These are phyloP conservation scores for Coregonus suidteri DNA, from an alignment of 2,797 vertebrate species.

Conservation along the genomic window DNA sequence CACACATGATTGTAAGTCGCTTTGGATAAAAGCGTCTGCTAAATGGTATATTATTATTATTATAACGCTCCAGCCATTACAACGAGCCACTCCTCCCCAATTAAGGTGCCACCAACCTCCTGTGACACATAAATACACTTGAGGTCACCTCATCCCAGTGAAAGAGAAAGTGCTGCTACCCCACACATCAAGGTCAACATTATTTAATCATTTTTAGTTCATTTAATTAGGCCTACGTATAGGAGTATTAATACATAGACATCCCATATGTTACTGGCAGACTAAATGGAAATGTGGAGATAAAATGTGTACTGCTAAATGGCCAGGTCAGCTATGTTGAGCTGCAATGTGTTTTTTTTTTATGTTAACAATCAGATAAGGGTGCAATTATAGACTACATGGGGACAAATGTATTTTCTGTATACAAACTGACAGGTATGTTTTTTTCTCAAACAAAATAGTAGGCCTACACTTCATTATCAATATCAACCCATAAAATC, in stretches of 20 bases:
- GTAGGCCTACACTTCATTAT: neutral
- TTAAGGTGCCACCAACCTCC: too few species aligned
- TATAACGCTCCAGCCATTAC: too few species aligned
- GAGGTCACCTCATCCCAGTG: constrained; percentile 2
- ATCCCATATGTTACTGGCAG: neutral
- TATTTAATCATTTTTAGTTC: too few species aligned
- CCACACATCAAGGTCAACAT: neutral
- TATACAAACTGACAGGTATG: neutral
- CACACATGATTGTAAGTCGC: too few species aligned
- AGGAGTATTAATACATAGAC: neutral
- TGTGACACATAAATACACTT: constrained; percentile 31
- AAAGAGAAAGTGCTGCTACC: neutral
- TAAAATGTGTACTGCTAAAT: neutral
- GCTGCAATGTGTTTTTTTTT: neutral
- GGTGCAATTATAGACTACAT: neutral
- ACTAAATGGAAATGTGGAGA: too few species aligned
- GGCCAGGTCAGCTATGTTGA: too few species aligned
- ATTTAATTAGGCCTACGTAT: neutral
- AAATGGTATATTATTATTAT: too few species aligned
- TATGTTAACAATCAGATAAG: constrained; percentile 8
- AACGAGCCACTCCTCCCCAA: too few species aligned
- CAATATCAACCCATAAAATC: too few species aligned
- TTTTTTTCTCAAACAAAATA: neutral
- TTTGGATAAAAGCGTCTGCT: too few species aligned
- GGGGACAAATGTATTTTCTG: neutral